These are phyloP conservation scores for Manduca sexta DNA, from an alignment of 1,140 invertebrate genomes.

Conservation along the genomic window DNA sequence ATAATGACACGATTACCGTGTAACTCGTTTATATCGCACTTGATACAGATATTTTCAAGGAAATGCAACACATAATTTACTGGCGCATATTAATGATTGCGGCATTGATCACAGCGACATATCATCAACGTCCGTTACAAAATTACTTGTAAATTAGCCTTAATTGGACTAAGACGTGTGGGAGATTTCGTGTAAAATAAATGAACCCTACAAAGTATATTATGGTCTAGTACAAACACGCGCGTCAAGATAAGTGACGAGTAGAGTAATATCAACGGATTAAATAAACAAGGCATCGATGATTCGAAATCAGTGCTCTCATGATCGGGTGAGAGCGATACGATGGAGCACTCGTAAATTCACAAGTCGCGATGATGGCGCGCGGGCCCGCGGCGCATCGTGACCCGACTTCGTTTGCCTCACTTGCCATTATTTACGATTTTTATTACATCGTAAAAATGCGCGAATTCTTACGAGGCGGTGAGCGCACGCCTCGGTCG, in stretches of 20 bases:
- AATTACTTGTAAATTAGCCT: too few species aligned
- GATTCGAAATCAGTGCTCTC: constrained; percentile 36
- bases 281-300: constrained; percentile 17
- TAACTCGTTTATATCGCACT: not conserved
- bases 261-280: not conserved
- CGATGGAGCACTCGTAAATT: constrained; percentile 53
- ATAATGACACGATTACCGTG: constrained; percentile 13
- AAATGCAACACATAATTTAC: too few species aligned
- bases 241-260: too few species aligned
- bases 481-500: constrained; percentile 44
- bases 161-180: too few species aligned
- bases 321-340: constrained; percentile 30
- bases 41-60: not conserved
- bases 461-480: constrained; percentile 47
- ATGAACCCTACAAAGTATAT: too few species aligned
- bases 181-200: too few species aligned
- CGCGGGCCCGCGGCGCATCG: constrained; percentile 47
- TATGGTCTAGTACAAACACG: too few species aligned
- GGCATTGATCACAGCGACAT: too few species aligned
- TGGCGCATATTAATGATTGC: too few species aligned
- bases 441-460: constrained; percentile 67
- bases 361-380: constrained; percentile 52
- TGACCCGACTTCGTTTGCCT: constrained; percentile 51
- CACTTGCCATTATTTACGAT: constrained; percentile 59
- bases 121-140: too few species aligned